Base-by-base conservation (phyloP, 2,797 vertebrate genomes). In the Spinus olivaceus region DNA sequence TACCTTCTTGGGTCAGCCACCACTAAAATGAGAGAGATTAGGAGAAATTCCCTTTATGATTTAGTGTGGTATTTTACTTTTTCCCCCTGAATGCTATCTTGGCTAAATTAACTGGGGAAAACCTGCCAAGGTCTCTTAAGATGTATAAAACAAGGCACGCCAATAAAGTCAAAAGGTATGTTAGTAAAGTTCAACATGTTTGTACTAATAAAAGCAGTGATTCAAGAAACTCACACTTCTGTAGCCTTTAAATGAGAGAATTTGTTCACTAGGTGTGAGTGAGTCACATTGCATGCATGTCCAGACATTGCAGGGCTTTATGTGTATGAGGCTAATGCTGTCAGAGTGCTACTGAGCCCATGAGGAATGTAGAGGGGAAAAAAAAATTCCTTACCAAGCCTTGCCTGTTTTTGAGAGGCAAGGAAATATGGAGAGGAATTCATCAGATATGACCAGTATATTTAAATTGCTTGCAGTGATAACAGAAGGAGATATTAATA, bases 201-300 rank as follows among this genome's bases (percentile, higher is more conserved):
- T 94, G 79, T 92, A 85, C 96, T 95, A 95, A 98, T 94, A 92
- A 97, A 96, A 94, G 88, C 86, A 87, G 50, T 60, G 92, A 96
- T 96, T 97, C 94, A 94, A 96, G 92, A 96, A 96, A 87, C 94
- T 97, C 90, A 94, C 96, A 96, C 95, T 96, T 97, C 86, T 97
- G 64, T 63, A 70, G 84, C 57, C 89, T 95, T 94, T 74, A 82
- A 97, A 96, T 92, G 92, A 95, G 95, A 97, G 93, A 94, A 96
- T 92, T 86, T 94, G 91, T 95, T 97, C 89, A 39, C 93, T 95
- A 96, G 96, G 97, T 97, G 96, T 97, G 97, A 97, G 96, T 97
- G 97, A 98, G 95, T 97, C 97, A 97, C 88, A 84, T 51, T 86
- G 88, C 72, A 73, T 88, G 57, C 94, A 91, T 96, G 94, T 94